Conservation (phyloP, 2,113 vertebrate genomes). For the Zootoca vivipara region DNA sequence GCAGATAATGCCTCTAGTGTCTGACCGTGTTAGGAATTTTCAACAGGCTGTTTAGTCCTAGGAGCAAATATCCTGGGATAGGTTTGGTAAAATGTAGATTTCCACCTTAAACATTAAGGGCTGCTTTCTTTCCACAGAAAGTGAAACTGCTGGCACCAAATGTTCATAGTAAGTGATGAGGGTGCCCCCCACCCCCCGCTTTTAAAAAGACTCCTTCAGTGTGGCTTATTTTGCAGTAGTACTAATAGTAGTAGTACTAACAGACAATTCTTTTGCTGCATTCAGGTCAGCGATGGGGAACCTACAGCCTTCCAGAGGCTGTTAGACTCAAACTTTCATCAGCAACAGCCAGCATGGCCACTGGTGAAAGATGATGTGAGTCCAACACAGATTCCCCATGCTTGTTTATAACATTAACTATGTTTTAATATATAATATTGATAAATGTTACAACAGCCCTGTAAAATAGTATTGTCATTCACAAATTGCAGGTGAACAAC, state of each 20-base stretch:
- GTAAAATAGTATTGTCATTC: not conserved
- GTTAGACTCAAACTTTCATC: no score
- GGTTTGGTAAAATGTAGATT: not conserved
- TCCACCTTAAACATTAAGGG: not conserved
- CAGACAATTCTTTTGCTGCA: not conserved
- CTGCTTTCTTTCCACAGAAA: not conserved
- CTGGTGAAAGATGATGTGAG: no score
- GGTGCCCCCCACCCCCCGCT: no score
- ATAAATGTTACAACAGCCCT: not conserved
- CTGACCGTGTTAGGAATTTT: not conserved
- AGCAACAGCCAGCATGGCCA: no score
- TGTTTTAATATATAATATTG: not conserved
- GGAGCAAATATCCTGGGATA: not conserved
- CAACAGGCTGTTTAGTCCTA: not conserved
- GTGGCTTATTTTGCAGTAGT: not conserved
- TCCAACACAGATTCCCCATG: no score
- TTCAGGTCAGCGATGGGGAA: no score
- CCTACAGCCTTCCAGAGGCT: no score
- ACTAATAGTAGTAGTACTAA: not conserved
- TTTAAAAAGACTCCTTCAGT: not conserved
- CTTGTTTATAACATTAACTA: not conserved
- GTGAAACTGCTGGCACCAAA: not conserved
- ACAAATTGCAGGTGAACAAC: not conserved
- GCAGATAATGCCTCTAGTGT: fast-evolving
- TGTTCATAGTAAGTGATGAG: not conserved